A percentile compares a stretch with the other conserved stretches of the same genome.
Conservation (phyloP, 2,888 invertebrate genomes). For the Caenorhabditis sinica region DNA sequence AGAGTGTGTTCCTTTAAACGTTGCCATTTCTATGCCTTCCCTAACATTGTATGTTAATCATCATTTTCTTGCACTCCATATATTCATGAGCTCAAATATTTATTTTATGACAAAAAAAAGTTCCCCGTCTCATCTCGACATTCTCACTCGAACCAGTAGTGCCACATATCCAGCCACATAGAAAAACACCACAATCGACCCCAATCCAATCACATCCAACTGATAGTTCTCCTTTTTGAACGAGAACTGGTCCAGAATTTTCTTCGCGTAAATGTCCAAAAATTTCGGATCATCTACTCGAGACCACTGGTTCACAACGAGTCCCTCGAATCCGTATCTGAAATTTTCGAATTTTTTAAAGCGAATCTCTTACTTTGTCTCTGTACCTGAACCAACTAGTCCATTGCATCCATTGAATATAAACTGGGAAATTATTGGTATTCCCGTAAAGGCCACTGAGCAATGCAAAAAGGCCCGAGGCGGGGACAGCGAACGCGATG, state of each 20-base stretch:
- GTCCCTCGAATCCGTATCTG: slow-evolving; percentile 85
- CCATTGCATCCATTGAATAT: slow-evolving; percentile 78
- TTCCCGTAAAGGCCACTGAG: slow-evolving; percentile 82
- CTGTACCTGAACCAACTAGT: slow-evolving; percentile 66
- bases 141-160: slow-evolving; percentile 65
- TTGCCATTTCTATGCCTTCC: no score
- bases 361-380: not conserved
- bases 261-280: slow-evolving; percentile 40
- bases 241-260: slow-evolving; percentile 70
- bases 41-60: no score
- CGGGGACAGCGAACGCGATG: slow-evolving; percentile 74
- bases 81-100: no score
- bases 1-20: no score
- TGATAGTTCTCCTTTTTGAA: slow-evolving; percentile 69
- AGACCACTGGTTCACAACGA: slow-evolving; percentile 70
- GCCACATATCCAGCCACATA: slow-evolving; percentile 76
- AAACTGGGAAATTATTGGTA: slow-evolving; percentile 77
- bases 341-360: not conserved
- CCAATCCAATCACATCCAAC: slow-evolving; percentile 55
- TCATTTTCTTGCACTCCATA: no score
- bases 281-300: slow-evolving; percentile 21
- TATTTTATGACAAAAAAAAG: no score
- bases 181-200: slow-evolving; percentile 61
- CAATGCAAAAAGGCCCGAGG: slow-evolving; percentile 76
- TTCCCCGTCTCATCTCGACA: slow-evolving; percentile 42